These are phyloP conservation scores for Smittia sp. DNA, from an alignment of 2,888 invertebrate species.

Conservation along the genomic window DNA sequence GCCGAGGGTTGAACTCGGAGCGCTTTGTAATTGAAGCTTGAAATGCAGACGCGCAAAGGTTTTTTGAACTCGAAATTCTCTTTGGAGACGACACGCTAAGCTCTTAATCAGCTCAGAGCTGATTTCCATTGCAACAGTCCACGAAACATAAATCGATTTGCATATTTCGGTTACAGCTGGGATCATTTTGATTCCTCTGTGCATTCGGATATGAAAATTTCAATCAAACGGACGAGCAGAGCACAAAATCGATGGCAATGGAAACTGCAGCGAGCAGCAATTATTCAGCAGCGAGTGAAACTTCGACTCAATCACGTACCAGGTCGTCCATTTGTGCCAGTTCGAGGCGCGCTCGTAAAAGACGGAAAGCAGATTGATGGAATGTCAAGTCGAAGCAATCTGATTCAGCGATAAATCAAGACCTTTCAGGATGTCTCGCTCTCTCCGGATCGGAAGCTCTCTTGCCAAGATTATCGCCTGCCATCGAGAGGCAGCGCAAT, in stretches of 20 bases:
- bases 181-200: too few relatives aligned
- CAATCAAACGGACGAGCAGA: neutral
- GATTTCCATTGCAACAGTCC: too few relatives aligned
- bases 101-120: too few relatives aligned
- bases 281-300: neutral
- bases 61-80: too few relatives aligned
- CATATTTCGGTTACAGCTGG: too few relatives aligned
- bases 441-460: neutral
- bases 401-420: constrained; percentile 11
- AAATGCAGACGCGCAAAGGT: too few relatives aligned
- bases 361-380: neutral
- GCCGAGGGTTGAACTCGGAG: too few relatives aligned
- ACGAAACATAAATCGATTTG: too few relatives aligned
- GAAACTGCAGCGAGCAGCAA: neutral
- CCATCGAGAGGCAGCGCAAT: neutral
- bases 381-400: constrained; percentile 14
- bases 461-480: neutral
- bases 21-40: too few relatives aligned
- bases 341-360: neutral
- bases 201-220: neutral
- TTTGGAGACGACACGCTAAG: too few relatives aligned
- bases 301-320: neutral
- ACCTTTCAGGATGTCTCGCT: neutral
- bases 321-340: neutral
- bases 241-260: neutral